phyloP scores from a whole-genome alignment of 2,797 vertebrate genomes.

The Lutjanus campechanus region DNA sequence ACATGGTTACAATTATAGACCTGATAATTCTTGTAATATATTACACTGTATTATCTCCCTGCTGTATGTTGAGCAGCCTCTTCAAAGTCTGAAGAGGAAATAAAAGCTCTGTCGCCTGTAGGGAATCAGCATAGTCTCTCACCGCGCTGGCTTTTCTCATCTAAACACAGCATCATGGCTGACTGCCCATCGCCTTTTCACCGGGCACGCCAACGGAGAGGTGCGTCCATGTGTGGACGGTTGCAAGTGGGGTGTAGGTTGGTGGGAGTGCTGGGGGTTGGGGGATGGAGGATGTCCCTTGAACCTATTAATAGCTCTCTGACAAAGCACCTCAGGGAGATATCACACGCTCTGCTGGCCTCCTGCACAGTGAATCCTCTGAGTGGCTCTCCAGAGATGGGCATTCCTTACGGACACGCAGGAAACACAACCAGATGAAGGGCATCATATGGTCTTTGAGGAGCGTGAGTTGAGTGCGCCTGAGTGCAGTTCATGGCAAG shows the following conservation, averaged over 20 bases:
- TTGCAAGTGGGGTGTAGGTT: conserved; percentile 55
- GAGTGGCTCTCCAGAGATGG: conserved; percentile 76
- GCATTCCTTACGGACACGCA: conserved; percentile 64
- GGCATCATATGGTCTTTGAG: conserved; percentile 52
- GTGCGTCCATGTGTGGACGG: conserved; percentile 60
- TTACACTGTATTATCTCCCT: conserved; percentile 3
- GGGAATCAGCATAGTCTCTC: conserved; percentile 30
- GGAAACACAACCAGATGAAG: conserved; percentile 61
- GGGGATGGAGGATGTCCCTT: conserved; percentile 73
- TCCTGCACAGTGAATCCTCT: conserved; percentile 65
- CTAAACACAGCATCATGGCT: conserved; percentile 66
- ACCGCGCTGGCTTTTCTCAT: conserved; percentile 23
- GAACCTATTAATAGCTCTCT: conserved; percentile 83
- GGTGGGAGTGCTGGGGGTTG: conserved; percentile 60
- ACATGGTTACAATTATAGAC: conserved; percentile 1
- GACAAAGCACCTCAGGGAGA: conserved; percentile 76
- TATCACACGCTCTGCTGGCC: conserved; percentile 81
- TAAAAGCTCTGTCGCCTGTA: conserved; percentile 26
- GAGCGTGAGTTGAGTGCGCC: conserved; percentile 18
- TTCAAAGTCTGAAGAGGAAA: conserved; percentile 36
- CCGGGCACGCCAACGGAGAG: conserved; percentile 44
- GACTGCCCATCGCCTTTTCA: conserved; percentile 57
- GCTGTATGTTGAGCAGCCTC: conserved; percentile 9
- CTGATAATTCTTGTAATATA: conserved; percentile 24
- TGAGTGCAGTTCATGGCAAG: conserved; percentile 28